Percentiles rank a stretch among this genome's conserved stretches.
Evolutionary conservation across 2,113 vertebrate species (phyloP).

Genomic region (Rhombomys opimus): DNA sequence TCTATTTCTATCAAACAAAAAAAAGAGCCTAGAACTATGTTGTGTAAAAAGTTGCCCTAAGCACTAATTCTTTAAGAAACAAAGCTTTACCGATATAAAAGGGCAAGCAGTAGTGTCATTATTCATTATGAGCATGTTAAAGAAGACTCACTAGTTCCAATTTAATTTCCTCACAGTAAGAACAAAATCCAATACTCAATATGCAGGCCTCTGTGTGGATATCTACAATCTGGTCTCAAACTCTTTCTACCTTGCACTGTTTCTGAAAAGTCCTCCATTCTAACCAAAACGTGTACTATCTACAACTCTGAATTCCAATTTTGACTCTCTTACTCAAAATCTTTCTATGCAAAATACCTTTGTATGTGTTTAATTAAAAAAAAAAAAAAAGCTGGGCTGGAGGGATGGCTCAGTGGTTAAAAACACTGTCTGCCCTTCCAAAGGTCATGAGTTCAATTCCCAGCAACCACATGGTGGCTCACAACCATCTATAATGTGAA

Average conservation of each 20-base stretch:
- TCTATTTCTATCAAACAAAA: not conserved
- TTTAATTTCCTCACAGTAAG: not conserved
- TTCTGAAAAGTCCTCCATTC: not conserved
- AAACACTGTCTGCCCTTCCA: no score
- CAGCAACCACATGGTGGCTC: no score
- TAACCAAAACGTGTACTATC: not conserved
- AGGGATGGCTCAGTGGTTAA: no score
- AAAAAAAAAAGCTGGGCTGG: no score
- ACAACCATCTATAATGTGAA: no score
- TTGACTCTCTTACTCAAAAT: conserved; percentile 3
- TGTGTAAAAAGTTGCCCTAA: not conserved
- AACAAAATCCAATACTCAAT: conserved; percentile 15
- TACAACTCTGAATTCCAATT: not conserved
- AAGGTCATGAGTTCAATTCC: no score
- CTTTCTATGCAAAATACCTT: not conserved
- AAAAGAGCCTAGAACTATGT: not conserved
- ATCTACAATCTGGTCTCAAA: not conserved
- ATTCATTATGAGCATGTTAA: not conserved
- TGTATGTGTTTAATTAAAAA: not conserved
- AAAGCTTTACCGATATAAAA: conserved; percentile 4
- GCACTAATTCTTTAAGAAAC: conserved; percentile 5
- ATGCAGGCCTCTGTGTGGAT: not conserved
- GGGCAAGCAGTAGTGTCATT: not conserved
- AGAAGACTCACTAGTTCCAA: not conserved
- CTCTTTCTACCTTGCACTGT: not conserved